Base-by-base conservation (phyloP, 2,113 vertebrate genomes). In the Lipophrys pholis region DNA sequence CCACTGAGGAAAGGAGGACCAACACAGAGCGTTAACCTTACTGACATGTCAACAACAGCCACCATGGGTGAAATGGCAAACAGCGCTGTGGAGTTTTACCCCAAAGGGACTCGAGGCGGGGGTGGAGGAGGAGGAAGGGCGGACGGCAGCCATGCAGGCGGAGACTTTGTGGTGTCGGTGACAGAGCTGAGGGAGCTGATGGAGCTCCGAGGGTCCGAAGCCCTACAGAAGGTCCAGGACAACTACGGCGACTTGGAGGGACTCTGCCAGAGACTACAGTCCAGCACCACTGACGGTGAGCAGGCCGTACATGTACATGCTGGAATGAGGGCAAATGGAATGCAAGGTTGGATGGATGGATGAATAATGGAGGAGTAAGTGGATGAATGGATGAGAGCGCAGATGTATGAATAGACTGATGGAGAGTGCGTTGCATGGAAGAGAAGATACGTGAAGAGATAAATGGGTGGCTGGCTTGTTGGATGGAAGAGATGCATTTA, bases 11-110 rank as follows among this genome's bases (percentile, higher is more conserved):
- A 35, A 78, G 62, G 71, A 82, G 81, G 64, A 74, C 49, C 55
- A 35, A 48, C 71, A 83, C 41, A 78, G 43, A 69, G 17, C 48
- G 53, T 59, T 14, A 17, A 60, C 62, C 59, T 65, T 15, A 41
- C 70, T 84, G 88, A 85, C 69, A 93, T 93, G 92, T 93, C 93
- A 59, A 93, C 91, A 35, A 93, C 90, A 50, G 91, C 85, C 73
- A 93, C 91, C 0, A 96, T 97, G 95, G 96, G 95, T 1, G 96
- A 97, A 82, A 94, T 97, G 92, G 95, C 94, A 36, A 97, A 97
- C 92, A 97, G 96, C 14, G 92, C 94, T n/a, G 95, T 96, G 78
- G 96, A 96, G 88, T 95, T 96, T 89, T 95, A 95, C 84, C 95
- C 96, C 76, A 96, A 96, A 83, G 89, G 91, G 76, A 92, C 89